These are phyloP conservation scores for Oreochromis tanganicae DNA, from an alignment of 2,113 vertebrate species.

Conservation along the genomic window DNA sequence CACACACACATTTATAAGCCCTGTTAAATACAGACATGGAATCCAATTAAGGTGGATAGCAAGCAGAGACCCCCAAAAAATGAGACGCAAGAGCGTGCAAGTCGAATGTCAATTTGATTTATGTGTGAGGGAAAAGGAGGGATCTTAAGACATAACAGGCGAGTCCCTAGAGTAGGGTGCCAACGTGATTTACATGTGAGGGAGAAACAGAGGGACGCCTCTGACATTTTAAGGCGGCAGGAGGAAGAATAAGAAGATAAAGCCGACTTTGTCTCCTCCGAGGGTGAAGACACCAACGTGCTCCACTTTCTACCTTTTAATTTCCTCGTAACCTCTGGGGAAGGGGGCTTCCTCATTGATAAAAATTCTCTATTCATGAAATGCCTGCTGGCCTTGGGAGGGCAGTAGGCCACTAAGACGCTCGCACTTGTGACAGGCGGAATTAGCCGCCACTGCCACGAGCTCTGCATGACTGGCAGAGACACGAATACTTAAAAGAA, in stretches of 20 bases:
- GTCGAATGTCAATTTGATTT: slow-evolving; percentile 55
- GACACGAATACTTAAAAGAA: not conserved
- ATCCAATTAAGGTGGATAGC: slow-evolving; percentile 59
- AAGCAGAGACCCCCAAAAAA: slow-evolving; percentile 26
- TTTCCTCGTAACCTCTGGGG: slow-evolving; percentile 44
- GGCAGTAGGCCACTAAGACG: not conserved
- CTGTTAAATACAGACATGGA: slow-evolving; percentile 39
- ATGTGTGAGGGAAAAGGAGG: slow-evolving; percentile 34
- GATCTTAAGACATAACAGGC: slow-evolving; percentile 37
- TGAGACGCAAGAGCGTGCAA: not conserved
- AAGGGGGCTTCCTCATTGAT: slow-evolving; percentile 21
- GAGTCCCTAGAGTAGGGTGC: slow-evolving; percentile 32
- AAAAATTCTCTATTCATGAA: slow-evolving; percentile 40
- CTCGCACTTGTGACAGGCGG: slow-evolving; percentile 10
- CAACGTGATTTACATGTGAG: slow-evolving; percentile 51
- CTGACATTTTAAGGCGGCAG: slow-evolving; percentile 31
- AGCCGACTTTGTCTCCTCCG: not conserved
- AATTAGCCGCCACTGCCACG: slow-evolving; percentile 25
- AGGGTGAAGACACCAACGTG: not conserved
- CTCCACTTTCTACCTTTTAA: slow-evolving; percentile 44
- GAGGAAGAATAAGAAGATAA: slow-evolving; percentile 19
- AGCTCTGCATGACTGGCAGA: not conserved
- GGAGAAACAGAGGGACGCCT: slow-evolving; percentile 8
- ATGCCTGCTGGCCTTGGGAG: slow-evolving; percentile 31
- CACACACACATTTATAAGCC: not conserved